phyloP scores from a whole-genome alignment of 2,888 invertebrate genomes.

The Rhogogaster chlorosoma region DNA sequence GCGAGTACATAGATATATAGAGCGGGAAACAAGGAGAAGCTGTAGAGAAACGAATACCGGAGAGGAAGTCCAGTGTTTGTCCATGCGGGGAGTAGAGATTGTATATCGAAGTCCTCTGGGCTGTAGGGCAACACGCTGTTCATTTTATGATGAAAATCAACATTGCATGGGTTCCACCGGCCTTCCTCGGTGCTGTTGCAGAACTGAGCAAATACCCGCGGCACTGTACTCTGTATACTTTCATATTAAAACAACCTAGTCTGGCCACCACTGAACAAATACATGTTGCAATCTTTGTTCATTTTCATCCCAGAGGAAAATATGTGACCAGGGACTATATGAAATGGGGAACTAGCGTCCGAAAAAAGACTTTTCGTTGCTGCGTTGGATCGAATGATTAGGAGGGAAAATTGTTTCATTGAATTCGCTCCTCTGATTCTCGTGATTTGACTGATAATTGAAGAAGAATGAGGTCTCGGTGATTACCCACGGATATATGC shows the following conservation, averaged over 20 bases:
- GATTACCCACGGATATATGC: neutral
- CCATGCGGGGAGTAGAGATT: slow-evolving; percentile 20
- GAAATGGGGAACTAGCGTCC: neutral
- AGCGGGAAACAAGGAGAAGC: neutral
- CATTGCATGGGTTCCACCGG: slow-evolving; percentile 57
- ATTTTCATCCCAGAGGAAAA: slow-evolving; percentile 20
- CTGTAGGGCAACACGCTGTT: slow-evolving; percentile 56
- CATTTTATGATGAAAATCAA: slow-evolving; percentile 68
- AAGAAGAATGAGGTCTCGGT: neutral
- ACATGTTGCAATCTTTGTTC: slow-evolving; percentile 19
- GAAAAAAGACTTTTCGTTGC: neutral
- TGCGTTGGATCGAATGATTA: neutral
- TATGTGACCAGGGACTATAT: neutral
- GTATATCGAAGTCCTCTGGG: slow-evolving; percentile 29
- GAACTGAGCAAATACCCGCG: slow-evolving; percentile 38
- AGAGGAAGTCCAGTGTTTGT: slow-evolving; percentile 36
- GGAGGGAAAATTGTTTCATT: neutral
- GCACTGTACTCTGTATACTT: slow-evolving; percentile 9
- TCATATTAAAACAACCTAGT: slow-evolving; percentile 45
- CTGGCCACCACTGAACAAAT: slow-evolving; percentile 37
- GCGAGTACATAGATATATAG: neutral
- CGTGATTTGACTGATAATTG: neutral
- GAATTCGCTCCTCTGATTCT: neutral
- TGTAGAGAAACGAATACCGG: neutral
- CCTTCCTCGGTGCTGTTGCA: slow-evolving; percentile 33